Evolutionary conservation across 2,113 vertebrate genomes (phyloP).

Genomic region (Hiodon tergisus): DNA sequence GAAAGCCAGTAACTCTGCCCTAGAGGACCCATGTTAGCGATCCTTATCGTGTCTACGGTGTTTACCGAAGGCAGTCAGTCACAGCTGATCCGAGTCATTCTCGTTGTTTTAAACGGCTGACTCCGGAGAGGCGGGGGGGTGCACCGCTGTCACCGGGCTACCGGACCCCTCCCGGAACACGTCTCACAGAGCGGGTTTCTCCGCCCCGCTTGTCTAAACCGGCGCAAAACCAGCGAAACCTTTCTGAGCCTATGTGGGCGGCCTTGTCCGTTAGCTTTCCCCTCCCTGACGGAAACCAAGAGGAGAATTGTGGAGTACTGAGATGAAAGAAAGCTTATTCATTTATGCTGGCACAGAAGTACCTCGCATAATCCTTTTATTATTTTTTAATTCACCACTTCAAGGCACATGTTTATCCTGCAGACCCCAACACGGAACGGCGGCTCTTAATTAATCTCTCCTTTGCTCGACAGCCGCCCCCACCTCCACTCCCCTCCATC

Average conservation of each 20-base stretch:
- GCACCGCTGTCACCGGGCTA: no score
- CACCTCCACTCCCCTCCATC: not conserved
- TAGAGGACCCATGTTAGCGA: no score
- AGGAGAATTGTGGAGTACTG: not conserved
- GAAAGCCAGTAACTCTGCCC: no score
- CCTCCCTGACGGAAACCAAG: not conserved
- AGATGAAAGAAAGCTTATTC: not conserved
- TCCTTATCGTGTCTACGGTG: no score
- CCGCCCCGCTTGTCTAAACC: not conserved
- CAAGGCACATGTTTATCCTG: not conserved
- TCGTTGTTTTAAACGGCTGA: no score
- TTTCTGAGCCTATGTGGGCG: no score
- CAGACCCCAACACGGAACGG: not conserved
- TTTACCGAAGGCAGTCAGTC: no score
- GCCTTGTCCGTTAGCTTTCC: not conserved
- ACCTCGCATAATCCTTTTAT: not conserved
- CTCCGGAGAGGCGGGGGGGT: no score
- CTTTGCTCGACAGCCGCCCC: slow-evolving; percentile 2
- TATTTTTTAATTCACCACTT: not conserved
- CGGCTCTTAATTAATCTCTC: not conserved
- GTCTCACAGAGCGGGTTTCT: no score
- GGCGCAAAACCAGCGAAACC: not conserved
- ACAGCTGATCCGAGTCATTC: no score
- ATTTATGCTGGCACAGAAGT: not conserved
- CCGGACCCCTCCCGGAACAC: no score